Percentiles rank a stretch among this genome's conserved stretches.
Conservation (phyloP, 2,113 vertebrate genomes). For the Tapirus terrestris region DNA sequence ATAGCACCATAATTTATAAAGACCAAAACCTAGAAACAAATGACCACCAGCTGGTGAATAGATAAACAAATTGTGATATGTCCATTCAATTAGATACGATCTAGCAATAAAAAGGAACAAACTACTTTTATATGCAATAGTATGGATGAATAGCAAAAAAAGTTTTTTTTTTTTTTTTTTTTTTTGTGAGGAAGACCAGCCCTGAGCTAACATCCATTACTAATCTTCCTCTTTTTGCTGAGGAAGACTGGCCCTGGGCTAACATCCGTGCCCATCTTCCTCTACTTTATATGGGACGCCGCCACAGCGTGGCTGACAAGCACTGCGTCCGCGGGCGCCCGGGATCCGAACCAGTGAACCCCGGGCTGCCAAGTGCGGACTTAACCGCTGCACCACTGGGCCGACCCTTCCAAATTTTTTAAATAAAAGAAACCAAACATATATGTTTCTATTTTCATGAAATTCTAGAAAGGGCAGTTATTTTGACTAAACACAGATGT, state of each 20-base stretch:
- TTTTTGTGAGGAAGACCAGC: no score
- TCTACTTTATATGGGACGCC: no score
- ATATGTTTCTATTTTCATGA: not conserved
- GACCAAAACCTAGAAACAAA: not conserved
- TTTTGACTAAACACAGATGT: not conserved
- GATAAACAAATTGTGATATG: not conserved
- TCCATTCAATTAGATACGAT: not conserved
- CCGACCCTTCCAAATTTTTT: not conserved
- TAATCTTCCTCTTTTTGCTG: no score
- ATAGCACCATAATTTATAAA: not conserved
- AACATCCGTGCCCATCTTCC: no score
- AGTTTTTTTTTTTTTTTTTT: no score
- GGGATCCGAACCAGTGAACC: no score
- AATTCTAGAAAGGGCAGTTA: not conserved
- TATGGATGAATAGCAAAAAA: not conserved
- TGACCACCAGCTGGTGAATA: not conserved
- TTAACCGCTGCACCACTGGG: no score
- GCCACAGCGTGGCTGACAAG: no score
- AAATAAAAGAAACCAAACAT: not conserved
- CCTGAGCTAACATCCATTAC: no score
- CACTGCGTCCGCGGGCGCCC: no score
- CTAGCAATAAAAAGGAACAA: not conserved
- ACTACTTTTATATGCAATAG: not conserved
- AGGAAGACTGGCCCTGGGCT: no score
- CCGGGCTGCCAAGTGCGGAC: no score